Conservation (phyloP, 92 coral and sea anemone species). For the Epizoanthus illoricatus region DNA sequence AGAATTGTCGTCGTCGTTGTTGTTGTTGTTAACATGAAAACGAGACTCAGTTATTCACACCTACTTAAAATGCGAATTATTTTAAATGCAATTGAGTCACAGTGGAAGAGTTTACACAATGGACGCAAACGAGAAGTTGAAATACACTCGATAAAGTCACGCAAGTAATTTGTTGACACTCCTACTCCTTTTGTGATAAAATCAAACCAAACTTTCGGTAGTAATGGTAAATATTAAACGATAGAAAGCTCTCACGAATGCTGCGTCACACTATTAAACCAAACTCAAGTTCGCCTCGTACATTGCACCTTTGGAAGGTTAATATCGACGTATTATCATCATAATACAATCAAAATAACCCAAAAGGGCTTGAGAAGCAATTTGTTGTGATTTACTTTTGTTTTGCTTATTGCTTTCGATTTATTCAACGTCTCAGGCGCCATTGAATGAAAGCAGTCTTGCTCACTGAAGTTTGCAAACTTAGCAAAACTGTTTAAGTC, state of each 20-base stretch:
- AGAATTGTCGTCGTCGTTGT: too few relatives aligned
- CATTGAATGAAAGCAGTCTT: background rate
- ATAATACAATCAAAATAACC: background rate
- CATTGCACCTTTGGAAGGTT: background rate
- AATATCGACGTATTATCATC: background rate
- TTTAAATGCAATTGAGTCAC: background rate
- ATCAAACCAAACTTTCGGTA: background rate
- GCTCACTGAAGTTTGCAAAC: background rate
- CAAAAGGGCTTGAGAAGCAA: background rate
- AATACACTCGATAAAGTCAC: slow-evolving; percentile 1
- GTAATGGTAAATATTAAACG: background rate
- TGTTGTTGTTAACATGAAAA: background rate
- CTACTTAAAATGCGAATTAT: background rate
- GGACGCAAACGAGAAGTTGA: background rate
- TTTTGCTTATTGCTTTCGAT: slow-evolving; percentile 1
- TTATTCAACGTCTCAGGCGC: too few relatives aligned
- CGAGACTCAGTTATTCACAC: background rate
- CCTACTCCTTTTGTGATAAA: background rate
- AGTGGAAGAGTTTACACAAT: background rate
- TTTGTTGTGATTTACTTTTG: slow-evolving; percentile 1
- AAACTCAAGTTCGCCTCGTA: background rate
- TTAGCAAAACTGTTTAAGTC: background rate
- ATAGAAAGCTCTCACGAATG: background rate
- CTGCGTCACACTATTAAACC: background rate
- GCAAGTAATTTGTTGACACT: background rate